Conservation (phyloP, 2,113 vertebrate genomes). For the Emydocephalus ijimae region DNA sequence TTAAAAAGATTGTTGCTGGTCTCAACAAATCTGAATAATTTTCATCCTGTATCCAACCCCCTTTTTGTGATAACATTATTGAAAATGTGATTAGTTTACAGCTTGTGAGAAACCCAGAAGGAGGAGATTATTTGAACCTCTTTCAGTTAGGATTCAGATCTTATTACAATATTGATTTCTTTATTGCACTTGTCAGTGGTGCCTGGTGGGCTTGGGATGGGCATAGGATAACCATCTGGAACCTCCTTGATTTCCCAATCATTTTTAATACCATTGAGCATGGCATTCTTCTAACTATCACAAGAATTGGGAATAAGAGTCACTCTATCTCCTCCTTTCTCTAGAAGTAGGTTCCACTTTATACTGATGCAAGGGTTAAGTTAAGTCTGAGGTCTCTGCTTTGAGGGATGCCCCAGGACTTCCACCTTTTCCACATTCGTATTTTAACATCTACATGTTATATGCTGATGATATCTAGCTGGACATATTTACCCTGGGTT, state of each 20-base stretch:
- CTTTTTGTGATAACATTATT: background rate
- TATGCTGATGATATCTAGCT: background rate
- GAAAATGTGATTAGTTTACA: background rate
- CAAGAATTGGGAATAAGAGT: background rate
- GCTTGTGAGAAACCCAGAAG: background rate
- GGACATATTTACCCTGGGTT: background rate
- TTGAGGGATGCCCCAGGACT: background rate
- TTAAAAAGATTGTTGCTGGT: background rate
- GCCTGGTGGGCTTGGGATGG: background rate
- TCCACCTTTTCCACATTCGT: background rate
- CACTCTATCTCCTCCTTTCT: background rate
- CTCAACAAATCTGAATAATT: background rate
- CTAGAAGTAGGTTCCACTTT: background rate
- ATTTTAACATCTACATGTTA: background rate
- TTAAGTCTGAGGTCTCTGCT: background rate
- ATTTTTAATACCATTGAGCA: background rate
- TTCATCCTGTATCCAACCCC: background rate
- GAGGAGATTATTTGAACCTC: background rate
- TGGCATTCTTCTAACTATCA: background rate
- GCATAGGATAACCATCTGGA: background rate
- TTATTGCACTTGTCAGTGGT: background rate
- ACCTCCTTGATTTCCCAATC: background rate
- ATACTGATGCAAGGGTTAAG: background rate
- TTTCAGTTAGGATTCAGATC: background rate
- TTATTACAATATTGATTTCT: background rate